Percentiles rank a stretch among this genome's conserved stretches.
Evolutionary conservation across 1,140 invertebrate genomes (phyloP).

Genomic region (Lepidurus apus): DNA sequence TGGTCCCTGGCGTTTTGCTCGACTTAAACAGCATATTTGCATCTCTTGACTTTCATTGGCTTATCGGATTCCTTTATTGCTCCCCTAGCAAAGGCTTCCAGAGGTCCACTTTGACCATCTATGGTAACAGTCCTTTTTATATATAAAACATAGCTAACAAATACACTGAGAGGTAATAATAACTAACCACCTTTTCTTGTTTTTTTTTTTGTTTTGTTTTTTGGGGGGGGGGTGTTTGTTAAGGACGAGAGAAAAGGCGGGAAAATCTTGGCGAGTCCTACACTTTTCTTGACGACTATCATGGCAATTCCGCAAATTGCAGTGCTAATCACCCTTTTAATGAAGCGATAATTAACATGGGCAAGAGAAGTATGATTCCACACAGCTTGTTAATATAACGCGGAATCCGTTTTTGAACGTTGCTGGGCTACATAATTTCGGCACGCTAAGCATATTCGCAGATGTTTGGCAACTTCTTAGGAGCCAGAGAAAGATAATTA

Average conservation of each 20-base stretch:
- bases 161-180: not conserved
- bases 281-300: not conserved
- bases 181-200: not conserved
- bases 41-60: conserved; percentile 15
- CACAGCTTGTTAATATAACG: no score
- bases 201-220: no score
- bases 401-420: no score
- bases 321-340: not conserved
- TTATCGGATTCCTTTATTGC: not conserved
- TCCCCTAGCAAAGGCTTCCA: not conserved
- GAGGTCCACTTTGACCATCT: not conserved
- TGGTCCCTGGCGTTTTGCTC: no score
- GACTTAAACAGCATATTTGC: not conserved
- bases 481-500: no score
- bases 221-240: no score
- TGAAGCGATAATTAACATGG: not conserved
- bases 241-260: no score
- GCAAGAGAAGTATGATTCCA: not conserved
- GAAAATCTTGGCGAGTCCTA: no score
- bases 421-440: no score
- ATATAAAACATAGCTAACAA: not conserved
- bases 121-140: not conserved
- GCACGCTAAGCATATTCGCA: no score
- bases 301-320: not conserved
- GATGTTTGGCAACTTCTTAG: no score